phyloP scores from a whole-genome alignment of 2,797 vertebrate species.

The Odontamblyopus lacepedii region DNA sequence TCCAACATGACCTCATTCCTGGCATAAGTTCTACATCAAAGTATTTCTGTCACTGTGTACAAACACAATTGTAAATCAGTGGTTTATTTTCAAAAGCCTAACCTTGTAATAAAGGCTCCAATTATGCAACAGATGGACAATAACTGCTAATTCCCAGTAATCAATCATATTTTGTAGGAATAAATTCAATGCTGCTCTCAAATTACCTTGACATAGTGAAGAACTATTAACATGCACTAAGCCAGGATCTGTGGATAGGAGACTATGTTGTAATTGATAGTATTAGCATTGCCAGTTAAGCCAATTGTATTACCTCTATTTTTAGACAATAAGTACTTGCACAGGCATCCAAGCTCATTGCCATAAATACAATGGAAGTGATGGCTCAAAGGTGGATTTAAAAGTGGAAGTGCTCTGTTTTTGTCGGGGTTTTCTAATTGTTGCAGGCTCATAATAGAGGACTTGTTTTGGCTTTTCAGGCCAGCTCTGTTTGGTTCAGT shows the following conservation, averaged over 20 bases:
- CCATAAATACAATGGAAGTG: conserved; percentile 51
- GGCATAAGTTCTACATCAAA: conserved; percentile 48
- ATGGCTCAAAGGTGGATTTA: conserved; percentile 49
- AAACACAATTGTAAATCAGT: conserved; percentile 48
- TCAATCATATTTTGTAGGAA: not conserved
- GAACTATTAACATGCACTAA: conserved; percentile 11
- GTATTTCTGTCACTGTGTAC: conserved; percentile 39
- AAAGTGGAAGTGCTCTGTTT: conserved; percentile 43
- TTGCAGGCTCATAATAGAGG: conserved; percentile 42
- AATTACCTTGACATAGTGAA: not conserved
- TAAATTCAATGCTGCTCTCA: not conserved
- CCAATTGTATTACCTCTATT: conserved; percentile 67
- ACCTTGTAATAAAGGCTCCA: not conserved
- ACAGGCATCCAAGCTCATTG: conserved; percentile 45
- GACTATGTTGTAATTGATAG: conserved; percentile 25
- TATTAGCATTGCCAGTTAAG: conserved; percentile 40
- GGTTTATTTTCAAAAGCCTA: conserved; percentile 7
- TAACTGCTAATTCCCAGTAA: conserved; percentile 9
- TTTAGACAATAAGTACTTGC: conserved; percentile 69
- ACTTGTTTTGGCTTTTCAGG: conserved; percentile 33
- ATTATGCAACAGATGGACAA: conserved; percentile 10
- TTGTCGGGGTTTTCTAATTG: conserved; percentile 42
- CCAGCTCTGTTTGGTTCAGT: conserved; percentile 47
- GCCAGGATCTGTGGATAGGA: conserved; percentile 22
- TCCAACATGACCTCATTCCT: conserved; percentile 31